A percentile compares a stretch with the other conserved stretches of the same genome.
phyloP scores from a whole-genome alignment of 2,113 vertebrate species.

The Notothenia coriiceps region DNA sequence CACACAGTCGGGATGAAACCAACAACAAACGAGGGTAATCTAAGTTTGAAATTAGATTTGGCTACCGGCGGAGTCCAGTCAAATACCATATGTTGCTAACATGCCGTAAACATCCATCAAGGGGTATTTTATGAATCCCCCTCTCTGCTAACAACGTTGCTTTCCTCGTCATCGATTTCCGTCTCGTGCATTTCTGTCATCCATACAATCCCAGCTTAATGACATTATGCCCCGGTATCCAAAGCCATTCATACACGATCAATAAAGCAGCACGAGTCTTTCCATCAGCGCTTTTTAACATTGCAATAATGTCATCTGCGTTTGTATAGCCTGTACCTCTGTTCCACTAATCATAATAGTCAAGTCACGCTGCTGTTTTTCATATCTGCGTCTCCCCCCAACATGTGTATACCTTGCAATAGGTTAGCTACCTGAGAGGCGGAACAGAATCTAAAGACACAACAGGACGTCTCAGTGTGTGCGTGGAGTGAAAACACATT shows the following conservation, averaged over 20 bases:
- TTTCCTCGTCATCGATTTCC: conserved; percentile 65
- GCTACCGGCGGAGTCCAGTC: conserved; percentile 36
- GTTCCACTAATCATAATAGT: conserved; percentile 39
- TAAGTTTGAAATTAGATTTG: conserved; percentile 59
- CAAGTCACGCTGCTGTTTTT: conserved; percentile 22
- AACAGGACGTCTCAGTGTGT: conserved; percentile 21
- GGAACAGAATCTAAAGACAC: conserved; percentile 27
- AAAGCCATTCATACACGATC: conserved; percentile 76
- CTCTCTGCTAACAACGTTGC: conserved; percentile 63
- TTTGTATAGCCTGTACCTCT: conserved; percentile 16
- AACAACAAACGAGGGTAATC: conserved; percentile 37
- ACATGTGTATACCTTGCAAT: conserved; percentile 12
- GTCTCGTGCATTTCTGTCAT: conserved; percentile 67
- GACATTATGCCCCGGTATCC: conserved; percentile 68
- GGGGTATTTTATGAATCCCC: conserved; percentile 59
- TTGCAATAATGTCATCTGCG: conserved; percentile 55
- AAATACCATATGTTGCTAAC: conserved; percentile 63
- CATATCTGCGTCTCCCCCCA: conserved; percentile 14
- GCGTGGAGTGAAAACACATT: conserved; percentile 12
- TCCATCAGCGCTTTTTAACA: conserved; percentile 73
- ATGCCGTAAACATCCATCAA: conserved; percentile 70
- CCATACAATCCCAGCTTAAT: conserved; percentile 72
- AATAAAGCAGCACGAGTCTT: conserved; percentile 74
- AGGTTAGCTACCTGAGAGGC: conserved; percentile 1
- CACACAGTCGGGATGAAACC: not conserved